Conservation (phyloP, 2,797 vertebrate species). For the Cuculus canorus region DNA sequence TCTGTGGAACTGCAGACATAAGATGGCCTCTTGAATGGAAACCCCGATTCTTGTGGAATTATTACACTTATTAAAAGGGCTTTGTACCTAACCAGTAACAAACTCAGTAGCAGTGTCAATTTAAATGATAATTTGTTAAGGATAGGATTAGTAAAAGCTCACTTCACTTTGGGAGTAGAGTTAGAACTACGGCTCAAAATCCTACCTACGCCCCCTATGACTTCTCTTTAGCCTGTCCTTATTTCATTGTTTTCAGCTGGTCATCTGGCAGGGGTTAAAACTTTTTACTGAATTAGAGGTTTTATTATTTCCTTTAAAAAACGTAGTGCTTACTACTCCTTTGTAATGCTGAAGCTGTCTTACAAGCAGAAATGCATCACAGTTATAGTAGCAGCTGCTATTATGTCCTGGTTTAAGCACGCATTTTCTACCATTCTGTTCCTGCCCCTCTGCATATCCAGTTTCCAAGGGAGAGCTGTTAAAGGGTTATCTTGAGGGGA, state of each 20-base stretch:
- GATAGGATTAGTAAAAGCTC: background rate
- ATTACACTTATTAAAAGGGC: background rate
- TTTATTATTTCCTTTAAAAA: background rate
- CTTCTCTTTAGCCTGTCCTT: background rate
- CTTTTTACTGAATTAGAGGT: background rate
- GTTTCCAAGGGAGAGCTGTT: conserved; percentile 18
- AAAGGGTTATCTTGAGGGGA: background rate
- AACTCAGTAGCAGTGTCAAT: background rate
- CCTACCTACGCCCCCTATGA: background rate
- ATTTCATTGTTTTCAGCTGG: background rate
- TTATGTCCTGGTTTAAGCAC: conserved; percentile 23
- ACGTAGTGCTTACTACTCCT: background rate
- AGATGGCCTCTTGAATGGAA: background rate
- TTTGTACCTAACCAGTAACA: conserved; percentile 2
- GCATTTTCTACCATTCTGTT: background rate
- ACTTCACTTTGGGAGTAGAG: background rate
- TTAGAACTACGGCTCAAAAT: background rate
- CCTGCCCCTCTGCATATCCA: background rate
- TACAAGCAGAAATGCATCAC: background rate
- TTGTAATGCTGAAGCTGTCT: background rate
- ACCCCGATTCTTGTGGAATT: conserved; percentile 7
- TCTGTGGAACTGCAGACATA: background rate
- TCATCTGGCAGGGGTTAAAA: background rate
- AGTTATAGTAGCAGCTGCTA: background rate
- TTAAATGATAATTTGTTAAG: conserved; percentile 31